These are phyloP conservation scores for Caiman crocodilus DNA, from an alignment of 2,797 vertebrate genomes.

Conservation along the genomic window DNA sequence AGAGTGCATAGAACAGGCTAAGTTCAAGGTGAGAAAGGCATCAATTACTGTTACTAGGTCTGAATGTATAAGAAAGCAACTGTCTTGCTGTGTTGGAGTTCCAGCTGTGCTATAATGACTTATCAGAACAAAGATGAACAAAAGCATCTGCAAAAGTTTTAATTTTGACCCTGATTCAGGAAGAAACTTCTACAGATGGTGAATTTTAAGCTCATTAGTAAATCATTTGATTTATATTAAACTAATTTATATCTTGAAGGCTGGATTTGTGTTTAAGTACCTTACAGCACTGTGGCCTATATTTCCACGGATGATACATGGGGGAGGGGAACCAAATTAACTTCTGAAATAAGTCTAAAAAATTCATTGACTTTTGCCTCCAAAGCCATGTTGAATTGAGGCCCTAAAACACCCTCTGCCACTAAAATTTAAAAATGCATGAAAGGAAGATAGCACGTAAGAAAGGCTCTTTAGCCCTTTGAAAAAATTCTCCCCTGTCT, in stretches of 20 bases:
- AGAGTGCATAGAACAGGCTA: neutral
- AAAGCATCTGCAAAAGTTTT: neutral
- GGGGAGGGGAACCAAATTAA: neutral
- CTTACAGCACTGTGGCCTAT: rapidly evolving
- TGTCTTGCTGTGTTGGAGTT: neutral
- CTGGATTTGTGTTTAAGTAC: neutral
- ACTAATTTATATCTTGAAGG: neutral
- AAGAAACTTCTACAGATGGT: neutral
- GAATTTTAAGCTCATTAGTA: neutral
- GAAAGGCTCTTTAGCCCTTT: neutral
- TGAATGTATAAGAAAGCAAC: neutral
- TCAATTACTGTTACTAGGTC: neutral
- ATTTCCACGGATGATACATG: neutral
- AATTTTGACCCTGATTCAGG: neutral
- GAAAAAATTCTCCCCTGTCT: constrained; percentile 7
- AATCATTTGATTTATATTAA: neutral
- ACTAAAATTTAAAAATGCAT: neutral
- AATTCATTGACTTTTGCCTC: neutral
- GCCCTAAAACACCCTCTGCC: neutral
- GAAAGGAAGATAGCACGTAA: neutral
- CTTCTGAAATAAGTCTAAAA: neutral
- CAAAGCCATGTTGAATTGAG: neutral
- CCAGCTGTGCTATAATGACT: neutral
- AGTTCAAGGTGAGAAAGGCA: neutral
- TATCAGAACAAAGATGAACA: neutral